Evolutionary conservation across 2,888 invertebrate species (phyloP).

Genomic region (Holacanthella duospinosa): DNA sequence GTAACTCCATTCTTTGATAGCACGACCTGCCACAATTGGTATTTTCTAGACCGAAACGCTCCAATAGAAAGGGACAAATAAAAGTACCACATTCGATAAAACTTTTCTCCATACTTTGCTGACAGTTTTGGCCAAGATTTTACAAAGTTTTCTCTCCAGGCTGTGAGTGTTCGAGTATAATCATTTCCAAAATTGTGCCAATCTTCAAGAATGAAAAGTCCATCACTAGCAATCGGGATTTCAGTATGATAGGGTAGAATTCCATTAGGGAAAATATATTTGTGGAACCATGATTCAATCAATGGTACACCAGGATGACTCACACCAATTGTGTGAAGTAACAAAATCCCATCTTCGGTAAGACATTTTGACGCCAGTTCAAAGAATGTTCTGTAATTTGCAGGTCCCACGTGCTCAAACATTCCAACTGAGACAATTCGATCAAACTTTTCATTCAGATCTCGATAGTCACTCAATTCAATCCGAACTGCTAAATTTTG

Average conservation of each 20-base stretch:
- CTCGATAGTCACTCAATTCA: conserved; percentile 26
- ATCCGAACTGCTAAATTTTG: conserved; percentile 21
- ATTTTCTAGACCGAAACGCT: conserved; percentile 21
- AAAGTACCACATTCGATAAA: conserved; percentile 26
- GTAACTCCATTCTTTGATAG: conserved; percentile 28
- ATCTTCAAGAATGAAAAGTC: conserved; percentile 30
- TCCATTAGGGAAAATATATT: conserved; percentile 34
- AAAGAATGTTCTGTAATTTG: conserved; percentile 29
- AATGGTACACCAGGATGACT: conserved; percentile 21
- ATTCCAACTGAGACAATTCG: conserved; percentile 34
- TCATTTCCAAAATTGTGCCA: conserved; percentile 33
- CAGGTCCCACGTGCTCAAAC: conserved; percentile 27
- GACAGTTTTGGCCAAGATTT: conserved; percentile 26
- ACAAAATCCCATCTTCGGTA: conserved; percentile 30
- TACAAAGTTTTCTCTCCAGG: conserved; percentile 28
- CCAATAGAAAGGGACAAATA: conserved; percentile 9
- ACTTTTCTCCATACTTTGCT: conserved; percentile 17
- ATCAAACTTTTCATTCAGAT: conserved; percentile 31
- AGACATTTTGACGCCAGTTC: conserved; percentile 29
- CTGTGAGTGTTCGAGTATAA: conserved; percentile 26
- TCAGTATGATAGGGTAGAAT: conserved; percentile 31
- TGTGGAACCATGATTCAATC: conserved; percentile 33
- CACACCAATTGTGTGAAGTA: conserved; percentile 33
- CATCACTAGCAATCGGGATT: conserved; percentile 20
- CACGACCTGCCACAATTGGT: conserved; percentile 31